phyloP scores from a whole-genome alignment of 1,140 invertebrate genomes.

The Neotoxoptera formosana region DNA sequence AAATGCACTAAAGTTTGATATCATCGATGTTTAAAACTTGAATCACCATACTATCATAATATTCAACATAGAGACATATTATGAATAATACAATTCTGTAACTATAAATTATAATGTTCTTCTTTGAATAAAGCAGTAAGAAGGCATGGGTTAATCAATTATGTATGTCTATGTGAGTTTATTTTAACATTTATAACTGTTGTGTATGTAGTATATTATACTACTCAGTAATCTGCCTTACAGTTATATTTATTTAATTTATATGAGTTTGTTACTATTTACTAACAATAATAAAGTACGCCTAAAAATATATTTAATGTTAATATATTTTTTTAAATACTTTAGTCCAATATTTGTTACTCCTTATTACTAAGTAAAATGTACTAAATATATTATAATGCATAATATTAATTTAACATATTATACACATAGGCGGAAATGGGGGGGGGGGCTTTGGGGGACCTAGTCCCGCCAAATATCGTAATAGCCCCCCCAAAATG shows the following conservation, averaged over 20 bases:
- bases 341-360: neutral
- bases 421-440: too few species aligned
- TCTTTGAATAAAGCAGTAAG: neutral
- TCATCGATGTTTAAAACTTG: neutral
- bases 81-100: neutral
- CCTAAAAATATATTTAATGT: neutral
- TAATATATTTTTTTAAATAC: too few species aligned
- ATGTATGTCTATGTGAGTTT: neutral
- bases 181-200: too few species aligned
- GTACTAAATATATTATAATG: neutral
- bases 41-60: neutral
- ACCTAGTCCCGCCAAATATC: too few species aligned
- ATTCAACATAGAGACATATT: neutral
- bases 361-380: neutral
- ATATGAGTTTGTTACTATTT: neutral
- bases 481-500: too few species aligned
- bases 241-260: neutral
- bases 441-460: too few species aligned
- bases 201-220: neutral
- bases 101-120: neutral
- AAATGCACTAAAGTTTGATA: neutral
- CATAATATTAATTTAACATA: neutral
- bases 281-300: neutral
- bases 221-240: neutral
- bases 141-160: neutral